Percentiles rank a stretch among this genome's conserved stretches.
Evolutionary conservation across 2,113 vertebrate genomes (phyloP).

Genomic region (Spheniscus mendiculus): DNA sequence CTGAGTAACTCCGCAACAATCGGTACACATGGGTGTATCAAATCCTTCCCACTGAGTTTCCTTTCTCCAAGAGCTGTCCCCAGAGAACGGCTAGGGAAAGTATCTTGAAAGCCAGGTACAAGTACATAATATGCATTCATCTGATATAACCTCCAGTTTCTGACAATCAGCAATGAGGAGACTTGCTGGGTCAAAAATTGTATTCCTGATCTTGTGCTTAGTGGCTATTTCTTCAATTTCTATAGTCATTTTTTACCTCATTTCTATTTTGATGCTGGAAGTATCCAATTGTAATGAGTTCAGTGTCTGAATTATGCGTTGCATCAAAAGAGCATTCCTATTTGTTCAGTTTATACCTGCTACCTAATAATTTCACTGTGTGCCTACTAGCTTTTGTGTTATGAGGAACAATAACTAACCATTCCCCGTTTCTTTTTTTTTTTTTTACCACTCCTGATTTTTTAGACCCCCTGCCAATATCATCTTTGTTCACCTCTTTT

Average conservation of each 20-base stretch:
- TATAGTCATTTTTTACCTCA: background rate
- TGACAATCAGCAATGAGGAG: background rate
- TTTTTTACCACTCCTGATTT: rapidly evolving
- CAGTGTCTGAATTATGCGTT: background rate
- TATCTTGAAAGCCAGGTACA: background rate
- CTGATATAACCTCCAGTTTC: background rate
- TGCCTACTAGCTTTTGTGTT: background rate
- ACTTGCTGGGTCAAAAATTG: background rate
- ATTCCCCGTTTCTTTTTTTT: background rate
- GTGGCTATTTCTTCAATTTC: background rate
- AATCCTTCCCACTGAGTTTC: background rate
- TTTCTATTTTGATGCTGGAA: background rate
- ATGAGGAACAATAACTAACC: background rate
- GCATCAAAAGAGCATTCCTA: background rate
- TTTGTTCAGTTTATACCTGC: background rate
- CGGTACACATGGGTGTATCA: rapidly evolving
- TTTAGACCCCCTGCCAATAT: background rate
- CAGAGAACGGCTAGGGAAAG: background rate
- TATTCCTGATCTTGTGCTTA: background rate
- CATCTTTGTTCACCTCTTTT: background rate
- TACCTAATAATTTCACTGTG: background rate
- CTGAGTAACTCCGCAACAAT: background rate
- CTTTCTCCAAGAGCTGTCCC: background rate
- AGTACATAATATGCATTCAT: background rate
- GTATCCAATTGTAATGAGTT: background rate